Conservation (phyloP, 2,797 vertebrate genomes). For the Vireo griseus region DNA sequence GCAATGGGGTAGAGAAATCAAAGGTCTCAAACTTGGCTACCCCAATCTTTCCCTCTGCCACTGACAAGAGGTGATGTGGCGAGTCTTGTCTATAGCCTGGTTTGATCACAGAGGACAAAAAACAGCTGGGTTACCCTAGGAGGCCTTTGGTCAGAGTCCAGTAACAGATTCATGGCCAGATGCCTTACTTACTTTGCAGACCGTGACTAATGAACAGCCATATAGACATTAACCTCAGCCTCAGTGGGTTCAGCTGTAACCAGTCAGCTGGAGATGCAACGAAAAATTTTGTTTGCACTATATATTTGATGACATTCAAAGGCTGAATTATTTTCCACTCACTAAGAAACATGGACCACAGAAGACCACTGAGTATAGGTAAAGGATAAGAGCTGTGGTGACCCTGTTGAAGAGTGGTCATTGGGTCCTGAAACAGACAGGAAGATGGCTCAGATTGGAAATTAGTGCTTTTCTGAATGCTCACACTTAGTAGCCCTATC, state of each 20-base stretch:
- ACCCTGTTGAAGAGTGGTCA: neutral
- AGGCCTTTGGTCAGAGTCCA: neutral
- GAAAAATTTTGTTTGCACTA: neutral
- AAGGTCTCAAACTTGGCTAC: neutral
- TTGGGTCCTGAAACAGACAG: neutral
- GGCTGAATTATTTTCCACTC: neutral
- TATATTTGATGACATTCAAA: neutral
- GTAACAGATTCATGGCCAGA: neutral
- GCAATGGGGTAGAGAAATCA: neutral
- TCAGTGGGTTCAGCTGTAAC: neutral
- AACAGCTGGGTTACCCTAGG: neutral
- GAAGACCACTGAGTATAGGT: accelerated
- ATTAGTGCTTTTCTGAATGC: neutral
- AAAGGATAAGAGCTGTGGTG: neutral
- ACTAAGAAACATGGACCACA: neutral
- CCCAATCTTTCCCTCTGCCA: neutral
- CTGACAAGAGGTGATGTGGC: neutral
- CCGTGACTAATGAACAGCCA: neutral
- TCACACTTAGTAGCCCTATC: neutral
- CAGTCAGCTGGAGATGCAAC: neutral
- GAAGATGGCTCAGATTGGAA: neutral
- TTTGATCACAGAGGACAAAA: neutral
- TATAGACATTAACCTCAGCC: neutral
- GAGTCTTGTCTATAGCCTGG: neutral
- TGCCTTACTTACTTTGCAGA: neutral